A percentile compares a stretch with the other conserved stretches of the same genome.
Conservation (phyloP, 2,888 invertebrate genomes). For the Drosophila pseudotakahashii region DNA sequence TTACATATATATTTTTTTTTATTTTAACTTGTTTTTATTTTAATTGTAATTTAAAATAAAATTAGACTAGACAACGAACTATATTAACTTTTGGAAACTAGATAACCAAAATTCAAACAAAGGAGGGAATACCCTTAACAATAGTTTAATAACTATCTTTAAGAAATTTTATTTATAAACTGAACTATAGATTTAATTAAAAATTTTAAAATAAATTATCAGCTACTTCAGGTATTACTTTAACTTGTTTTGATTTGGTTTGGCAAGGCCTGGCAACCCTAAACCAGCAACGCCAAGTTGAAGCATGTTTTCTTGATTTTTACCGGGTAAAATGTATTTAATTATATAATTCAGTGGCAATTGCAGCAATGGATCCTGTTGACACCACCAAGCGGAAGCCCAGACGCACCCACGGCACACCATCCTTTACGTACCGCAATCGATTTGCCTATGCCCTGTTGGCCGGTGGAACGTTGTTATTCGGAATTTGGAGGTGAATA, state of each 20-base stretch:
- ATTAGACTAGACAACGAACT: no score
- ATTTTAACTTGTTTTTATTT: no score
- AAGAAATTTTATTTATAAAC: no score
- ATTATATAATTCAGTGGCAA: conserved; percentile 36
- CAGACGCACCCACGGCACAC: conserved; percentile 88
- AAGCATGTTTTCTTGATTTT: conserved; percentile 19
- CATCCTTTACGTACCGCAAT: conserved; percentile 86
- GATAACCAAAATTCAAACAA: no score
- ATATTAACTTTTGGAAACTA: no score
- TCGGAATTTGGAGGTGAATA: conserved; percentile 75
- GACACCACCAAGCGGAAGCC: conserved; percentile 88
- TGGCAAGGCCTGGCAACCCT: neutral
- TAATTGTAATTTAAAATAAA: no score
- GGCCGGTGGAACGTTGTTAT: conserved; percentile 78
- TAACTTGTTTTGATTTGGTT: neutral
- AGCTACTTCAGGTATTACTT: no score
- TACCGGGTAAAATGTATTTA: conserved; percentile 34
- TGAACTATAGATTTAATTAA: no score
- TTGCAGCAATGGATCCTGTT: conserved; percentile 68
- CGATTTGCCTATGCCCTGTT: conserved; percentile 85
- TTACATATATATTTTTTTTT: no score
- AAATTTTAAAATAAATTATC: no score
- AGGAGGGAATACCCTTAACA: no score
- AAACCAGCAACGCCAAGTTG: neutral
- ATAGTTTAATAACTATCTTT: no score